A percentile compares a stretch with the other conserved stretches of the same genome.
phyloP scores from a whole-genome alignment of 2,888 invertebrate genomes.

The Drosophila aldrichi region DNA sequence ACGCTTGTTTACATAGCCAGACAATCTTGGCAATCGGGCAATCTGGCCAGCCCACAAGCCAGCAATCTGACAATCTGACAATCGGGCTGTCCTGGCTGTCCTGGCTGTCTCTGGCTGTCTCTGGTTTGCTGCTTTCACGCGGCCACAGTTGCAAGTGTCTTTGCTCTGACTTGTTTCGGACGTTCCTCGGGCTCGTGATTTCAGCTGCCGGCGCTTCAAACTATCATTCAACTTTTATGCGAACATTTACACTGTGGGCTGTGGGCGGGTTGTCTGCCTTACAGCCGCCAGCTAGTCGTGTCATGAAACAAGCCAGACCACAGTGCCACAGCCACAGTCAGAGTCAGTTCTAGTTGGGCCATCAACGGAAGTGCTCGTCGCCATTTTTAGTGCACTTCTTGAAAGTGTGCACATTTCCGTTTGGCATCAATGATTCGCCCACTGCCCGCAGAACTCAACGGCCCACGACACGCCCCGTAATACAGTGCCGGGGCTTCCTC shows the following conservation, averaged over 20 bases:
- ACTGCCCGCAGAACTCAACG: slow-evolving; percentile 31
- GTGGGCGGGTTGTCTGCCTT: slow-evolving; percentile 3
- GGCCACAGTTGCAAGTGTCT: slow-evolving; percentile 42
- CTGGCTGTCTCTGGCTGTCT: slow-evolving; percentile 1
- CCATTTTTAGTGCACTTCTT: slow-evolving; percentile 81
- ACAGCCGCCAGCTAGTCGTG: slow-evolving; percentile 30
- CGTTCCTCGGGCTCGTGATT: slow-evolving; percentile 48
- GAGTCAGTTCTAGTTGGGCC: slow-evolving; percentile 47
- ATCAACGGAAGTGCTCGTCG: slow-evolving; percentile 80
- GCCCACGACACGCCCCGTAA: slow-evolving; percentile 33
- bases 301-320: slow-evolving; percentile 44
- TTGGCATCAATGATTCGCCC: slow-evolving; percentile 80
- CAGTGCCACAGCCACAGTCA: slow-evolving; percentile 25
- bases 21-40: slow-evolving; percentile 10
- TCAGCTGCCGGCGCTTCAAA: slow-evolving; percentile 55
- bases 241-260: slow-evolving; percentile 51
- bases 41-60: slow-evolving; percentile 6
- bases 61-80: slow-evolving; percentile 11
- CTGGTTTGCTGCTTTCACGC: slow-evolving; percentile 26
- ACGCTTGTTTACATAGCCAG: slow-evolving; percentile 66
- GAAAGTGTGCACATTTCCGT: slow-evolving; percentile 82
- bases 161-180: slow-evolving; percentile 41
- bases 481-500: slow-evolving; percentile 19
- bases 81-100: slow-evolving; percentile 9
- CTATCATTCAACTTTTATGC: slow-evolving; percentile 77